Evolutionary conservation across 2,797 vertebrate genomes (phyloP).

Genomic region (Sphaeramia orbicularis): DNA sequence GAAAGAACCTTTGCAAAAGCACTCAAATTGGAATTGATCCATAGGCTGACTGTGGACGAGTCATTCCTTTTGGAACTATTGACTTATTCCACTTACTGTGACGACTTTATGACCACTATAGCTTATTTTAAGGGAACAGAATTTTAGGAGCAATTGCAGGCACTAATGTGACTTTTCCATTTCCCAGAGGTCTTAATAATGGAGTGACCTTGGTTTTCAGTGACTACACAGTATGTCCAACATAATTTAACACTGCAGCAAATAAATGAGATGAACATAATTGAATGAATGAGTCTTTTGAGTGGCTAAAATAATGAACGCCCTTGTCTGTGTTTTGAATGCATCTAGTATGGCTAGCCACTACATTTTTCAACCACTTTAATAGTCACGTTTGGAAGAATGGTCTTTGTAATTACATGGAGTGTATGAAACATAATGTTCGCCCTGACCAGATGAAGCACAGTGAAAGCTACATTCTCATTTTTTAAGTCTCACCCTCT

Average conservation of each 20-base stretch:
- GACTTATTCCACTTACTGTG: slow-evolving; percentile 75
- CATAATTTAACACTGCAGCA: slow-evolving; percentile 61
- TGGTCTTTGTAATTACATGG: slow-evolving; percentile 47
- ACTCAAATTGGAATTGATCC: slow-evolving; percentile 76
- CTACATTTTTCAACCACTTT: slow-evolving; percentile 64
- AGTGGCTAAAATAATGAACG: slow-evolving; percentile 64
- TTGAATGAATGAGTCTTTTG: slow-evolving; percentile 68
- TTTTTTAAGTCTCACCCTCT: slow-evolving; percentile 27
- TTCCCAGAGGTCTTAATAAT: slow-evolving; percentile 71
- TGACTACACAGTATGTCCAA: slow-evolving; percentile 49
- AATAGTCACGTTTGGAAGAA: slow-evolving; percentile 51
- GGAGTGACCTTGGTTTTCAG: slow-evolving; percentile 71
- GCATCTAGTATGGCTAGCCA: slow-evolving; percentile 40
- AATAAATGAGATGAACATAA: slow-evolving; percentile 55
- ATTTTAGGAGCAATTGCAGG: slow-evolving; percentile 65
- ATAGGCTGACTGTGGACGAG: slow-evolving; percentile 49
- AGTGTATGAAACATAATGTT: slow-evolving; percentile 49
- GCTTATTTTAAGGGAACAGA: slow-evolving; percentile 61
- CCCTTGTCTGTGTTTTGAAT: slow-evolving; percentile 61
- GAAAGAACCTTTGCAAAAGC: slow-evolving; percentile 70
- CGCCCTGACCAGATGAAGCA: slow-evolving; percentile 30
- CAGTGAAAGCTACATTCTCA: slow-evolving; percentile 38
- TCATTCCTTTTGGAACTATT: slow-evolving; percentile 74
- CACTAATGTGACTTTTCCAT: slow-evolving; percentile 71
- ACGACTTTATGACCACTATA: slow-evolving; percentile 76